Base-by-base conservation (phyloP, 64 coral and sea anemone genomes). In the Anthopleura sola region DNA sequence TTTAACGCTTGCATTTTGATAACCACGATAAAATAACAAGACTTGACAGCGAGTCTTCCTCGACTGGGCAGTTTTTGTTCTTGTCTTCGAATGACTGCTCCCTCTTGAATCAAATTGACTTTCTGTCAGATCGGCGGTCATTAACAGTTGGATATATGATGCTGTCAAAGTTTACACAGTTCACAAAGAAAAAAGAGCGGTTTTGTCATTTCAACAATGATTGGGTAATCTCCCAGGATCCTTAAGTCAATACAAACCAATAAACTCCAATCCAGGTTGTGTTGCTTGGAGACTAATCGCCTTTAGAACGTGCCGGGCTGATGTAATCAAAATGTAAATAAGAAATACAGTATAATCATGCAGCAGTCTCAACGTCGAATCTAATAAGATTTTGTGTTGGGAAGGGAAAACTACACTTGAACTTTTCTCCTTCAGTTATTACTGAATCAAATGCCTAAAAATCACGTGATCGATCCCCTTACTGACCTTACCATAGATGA, bases 121-220 rank as follows among this genome's bases (percentile, higher is more conserved):
- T 71, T 71, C 28, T 71, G 66, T 34, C 66, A 71, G 13, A 71
- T 32, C 28, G 58, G 58, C 6, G 2, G 66, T 71, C 29, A 71
- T 71, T 34, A 34, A 71, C 23, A 36, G 66, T 71, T 71, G 26
- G 29, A 34, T 32, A 12, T 71, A 71, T 34, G 66, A 71, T 71
- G 34, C 29, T 71, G 29, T 32, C 66, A 71, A 33, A 32, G 66
- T 71, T 71, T 71, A 71, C 66, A 71, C 66, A 71, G 66, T 32
- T 29, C n/a, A 69, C 66, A 69, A 69, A 69, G 28, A 29, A 20
- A 32, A 62, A 26, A 62, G 58, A 62, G 23, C 6, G 58, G 20
- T 62, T 24, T 62, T 62, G 58, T 62, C 58, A 62, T 62, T 20
- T 62, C 24, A 62, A 71, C 66, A 71, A 71, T 71, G 66, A 71